Base-by-base conservation (phyloP, 2,797 vertebrate genomes). In the Enteromius anoplus region DNA sequence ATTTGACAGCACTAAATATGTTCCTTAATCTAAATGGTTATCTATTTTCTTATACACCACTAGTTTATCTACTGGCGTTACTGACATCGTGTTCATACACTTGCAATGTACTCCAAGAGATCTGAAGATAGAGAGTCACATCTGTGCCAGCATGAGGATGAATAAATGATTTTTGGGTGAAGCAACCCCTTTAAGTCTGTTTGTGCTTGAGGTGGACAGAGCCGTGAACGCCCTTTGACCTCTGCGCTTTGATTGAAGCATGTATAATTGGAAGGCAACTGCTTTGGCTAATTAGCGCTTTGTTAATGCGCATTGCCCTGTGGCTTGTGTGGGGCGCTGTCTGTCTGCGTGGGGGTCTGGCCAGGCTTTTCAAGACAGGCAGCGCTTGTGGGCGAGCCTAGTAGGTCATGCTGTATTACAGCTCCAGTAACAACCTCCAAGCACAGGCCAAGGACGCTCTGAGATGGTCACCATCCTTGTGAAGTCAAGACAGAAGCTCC, bases 261-360 rank as follows among this genome's bases (percentile, higher is more conserved):
- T 93, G 90, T 88, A 90, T 93, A 95, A 95, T 94, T 92, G 92
- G 91, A 88, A 90, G 92, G 92, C 93, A 92, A 92, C 87, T 91
- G 92, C 88, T 89, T 89, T 90, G 88, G 90, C 91, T 95, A 94
- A 95, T 95, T 95, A 94, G 90, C 62, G 87, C 90, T 82, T 88
- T 91, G 90, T 93, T 93, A 93, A 92, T 91, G 90, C 89, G 88
- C 9, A 77, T 84, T 58, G 64, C 75, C 92, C 92, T 81, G 80
- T 84, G 89, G 85, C 86, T 80, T 76, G 37, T 29, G n/a, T 73
- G 65, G 80, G 79, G 42, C n/a, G 1, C 72, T 66, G 47, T 21
- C 68, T 60, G 66, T 29, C 79, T 83, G 60, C 75, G 69, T 71
- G 75, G 66, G 82, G 77, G 79, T 75, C 81, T 81, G 47, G 76